Base-by-base conservation (phyloP, 2,797 vertebrate species). In the Threskiornis aethiopicus region DNA sequence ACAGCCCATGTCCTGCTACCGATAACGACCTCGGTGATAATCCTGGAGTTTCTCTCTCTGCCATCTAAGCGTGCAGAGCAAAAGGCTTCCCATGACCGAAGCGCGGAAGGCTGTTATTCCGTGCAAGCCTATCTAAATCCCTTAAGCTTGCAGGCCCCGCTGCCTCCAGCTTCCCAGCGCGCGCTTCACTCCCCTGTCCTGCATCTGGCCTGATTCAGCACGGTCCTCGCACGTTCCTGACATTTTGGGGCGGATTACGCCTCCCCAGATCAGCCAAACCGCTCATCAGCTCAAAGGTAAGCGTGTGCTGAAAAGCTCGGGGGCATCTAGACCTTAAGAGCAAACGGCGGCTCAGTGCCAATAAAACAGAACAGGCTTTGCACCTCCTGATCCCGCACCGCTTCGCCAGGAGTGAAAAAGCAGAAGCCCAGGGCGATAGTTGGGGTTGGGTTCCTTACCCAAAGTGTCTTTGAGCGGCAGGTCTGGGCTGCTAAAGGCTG, bases 121-220 rank as follows among this genome's bases (percentile, higher is more conserved):
- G 73, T 41, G 84, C 94, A 39, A 41, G n/a, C 54, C 88, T 71
- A 52, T 84, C 72, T 51, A 89, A 96, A 86, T 71, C 84, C 65
- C 84, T 92, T 87, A 92, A 96, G 82, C 33, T 1, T 18, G 26
- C 51, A 83, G 41, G 22, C 9, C 66, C 52, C 31, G 2, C 8
- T 75, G 49, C 61, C 61, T 84, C 31, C 83, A 52, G 51, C 21
- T n/a, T n/a, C 85, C 67, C 54, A 71, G 24, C 3, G 0, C 0
- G 0, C 6, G 6, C 47, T 71, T 19, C 21, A 55, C 75, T 21
- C 55, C 61, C 78, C 58, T 0, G 52, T 12, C 67, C 67, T 54
- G 54, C 41, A 10, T 42, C 84, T 41, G 57, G 28, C 17, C 44
- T 41, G 41, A 26, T 31, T 87, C 24, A 65, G 61, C 77, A 33